Evolutionary conservation across 2,888 invertebrate species (phyloP).

Genomic region (Nycteola revayana): DNA sequence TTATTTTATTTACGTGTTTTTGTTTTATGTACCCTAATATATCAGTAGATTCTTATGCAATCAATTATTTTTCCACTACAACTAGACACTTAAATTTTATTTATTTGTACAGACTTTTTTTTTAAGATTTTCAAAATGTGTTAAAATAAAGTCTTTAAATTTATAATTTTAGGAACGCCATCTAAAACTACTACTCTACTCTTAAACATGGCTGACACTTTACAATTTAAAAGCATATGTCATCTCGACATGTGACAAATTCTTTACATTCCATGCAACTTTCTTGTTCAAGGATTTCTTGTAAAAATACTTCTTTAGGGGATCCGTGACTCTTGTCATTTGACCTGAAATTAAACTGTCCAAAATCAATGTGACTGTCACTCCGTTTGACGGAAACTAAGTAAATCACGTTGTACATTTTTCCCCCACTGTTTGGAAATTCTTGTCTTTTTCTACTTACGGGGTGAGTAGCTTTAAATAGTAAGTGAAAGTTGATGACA

Average conservation of each 20-base stretch:
- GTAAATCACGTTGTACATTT: conserved; percentile 59
- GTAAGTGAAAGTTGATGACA: conserved; percentile 34
- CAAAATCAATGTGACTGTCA: conserved; percentile 71
- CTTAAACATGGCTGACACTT: no score
- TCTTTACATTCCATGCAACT: conserved; percentile 43
- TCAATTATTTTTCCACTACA: no score
- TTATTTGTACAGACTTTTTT: no score
- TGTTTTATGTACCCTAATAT: no score
- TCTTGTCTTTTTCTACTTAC: conserved; percentile 23
- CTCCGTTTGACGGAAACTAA: conserved; percentile 37
- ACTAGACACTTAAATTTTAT: no score
- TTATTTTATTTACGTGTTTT: no score
- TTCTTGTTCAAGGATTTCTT: conserved; percentile 38
- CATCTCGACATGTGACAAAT: conserved; percentile 48
- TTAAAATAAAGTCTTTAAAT: no score
- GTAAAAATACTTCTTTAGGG: conserved; percentile 56
- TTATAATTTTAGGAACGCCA: no score
- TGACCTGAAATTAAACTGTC: conserved; percentile 80
- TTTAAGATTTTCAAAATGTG: no score
- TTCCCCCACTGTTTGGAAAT: conserved; percentile 36
- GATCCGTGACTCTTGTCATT: conserved; percentile 56
- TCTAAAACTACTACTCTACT: no score
- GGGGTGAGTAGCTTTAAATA: conserved; percentile 32
- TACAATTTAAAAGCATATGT: conserved; percentile 41
- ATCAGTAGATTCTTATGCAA: no score